Base-by-base conservation (phyloP, 1,140 invertebrate species). In the Myzus persicae region DNA sequence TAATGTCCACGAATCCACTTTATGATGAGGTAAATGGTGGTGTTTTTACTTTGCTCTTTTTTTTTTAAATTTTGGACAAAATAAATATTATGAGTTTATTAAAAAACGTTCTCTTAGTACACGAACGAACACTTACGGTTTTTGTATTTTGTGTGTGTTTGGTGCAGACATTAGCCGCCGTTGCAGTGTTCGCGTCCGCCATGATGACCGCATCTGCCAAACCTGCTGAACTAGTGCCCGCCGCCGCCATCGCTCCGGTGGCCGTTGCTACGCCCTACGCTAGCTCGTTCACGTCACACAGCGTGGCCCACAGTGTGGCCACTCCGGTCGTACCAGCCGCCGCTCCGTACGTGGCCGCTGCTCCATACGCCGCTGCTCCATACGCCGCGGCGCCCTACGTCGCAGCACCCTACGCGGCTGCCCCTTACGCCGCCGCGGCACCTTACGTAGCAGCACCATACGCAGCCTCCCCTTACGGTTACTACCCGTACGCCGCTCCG, bases 221-320 rank as follows among this genome's bases (percentile, higher is more conserved):
- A 46, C 90, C 90, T 0, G 26, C 91, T 18, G 54, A 26, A 44
- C 42, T 76, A 2, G 40, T 93, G 18, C 44, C 88, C 4, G 90
- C 89, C 8, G 95, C 96, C 8, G 95, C 95, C 8, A 95, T 95
- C 0, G 95, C 96, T 36, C 95, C 96, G 36, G 95, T 94, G 42
- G 96, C 95, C 51, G 95, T 96, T 9, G 87, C 87, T 1, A 96
- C 96, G 6, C 96, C 96, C 1, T 96, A 96, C 90, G 96, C 96
- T n/a, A 96, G 95, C 94, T 96, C 96, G 40, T 97, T 96, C 95
- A 96, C 96, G 54, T 96, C 96, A 0, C 96, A 96, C 94, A 95
- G 96, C 24, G 95, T 96, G 36, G 96, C 96, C 95, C 96, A 97
- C 92, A 96, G 96, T 7, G 95, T 96, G 44, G 94, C 96, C 14